phyloP scores from a whole-genome alignment of 2,113 vertebrate genomes.

The Eulemur rufifrons region DNA sequence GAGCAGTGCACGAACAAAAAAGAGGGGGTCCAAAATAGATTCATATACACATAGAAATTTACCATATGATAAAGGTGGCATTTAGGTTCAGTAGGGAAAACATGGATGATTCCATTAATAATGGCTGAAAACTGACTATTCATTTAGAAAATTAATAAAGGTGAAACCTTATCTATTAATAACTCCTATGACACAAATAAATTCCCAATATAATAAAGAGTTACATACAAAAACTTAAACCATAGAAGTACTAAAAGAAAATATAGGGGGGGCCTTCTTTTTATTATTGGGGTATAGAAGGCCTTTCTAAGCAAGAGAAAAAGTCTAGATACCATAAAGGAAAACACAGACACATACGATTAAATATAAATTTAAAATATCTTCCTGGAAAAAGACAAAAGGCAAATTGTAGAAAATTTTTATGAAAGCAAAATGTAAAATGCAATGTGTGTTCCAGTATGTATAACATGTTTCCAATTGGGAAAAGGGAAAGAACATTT shows the following conservation, averaged over 20 bases:
- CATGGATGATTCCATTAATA: background rate
- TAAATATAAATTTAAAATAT: slow-evolving; percentile 32
- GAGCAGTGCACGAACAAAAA: background rate
- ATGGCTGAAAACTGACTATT: background rate
- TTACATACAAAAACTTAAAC: background rate
- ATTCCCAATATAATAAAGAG: background rate
- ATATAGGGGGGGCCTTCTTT: background rate
- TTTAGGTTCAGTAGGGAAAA: background rate
- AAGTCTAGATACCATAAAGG: background rate
- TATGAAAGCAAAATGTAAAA: slow-evolving; percentile 24
- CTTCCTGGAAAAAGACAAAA: slow-evolving; percentile 29
- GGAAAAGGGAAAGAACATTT: background rate
- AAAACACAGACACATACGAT: background rate
- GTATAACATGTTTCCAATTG: background rate
- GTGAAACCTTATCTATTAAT: background rate
- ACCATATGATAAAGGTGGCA: background rate
- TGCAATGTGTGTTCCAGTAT: background rate
- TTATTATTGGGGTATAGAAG: background rate
- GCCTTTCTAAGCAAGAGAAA: slow-evolving; percentile 18
- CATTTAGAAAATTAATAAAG: slow-evolving; percentile 43
- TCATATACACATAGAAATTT: background rate
- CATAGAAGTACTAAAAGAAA: slow-evolving; percentile 26
- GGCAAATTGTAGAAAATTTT: background rate
- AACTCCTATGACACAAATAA: background rate
- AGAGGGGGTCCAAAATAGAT: background rate